phyloP scores from a whole-genome alignment of 2,888 invertebrate species.

The Sesamia inferens region DNA sequence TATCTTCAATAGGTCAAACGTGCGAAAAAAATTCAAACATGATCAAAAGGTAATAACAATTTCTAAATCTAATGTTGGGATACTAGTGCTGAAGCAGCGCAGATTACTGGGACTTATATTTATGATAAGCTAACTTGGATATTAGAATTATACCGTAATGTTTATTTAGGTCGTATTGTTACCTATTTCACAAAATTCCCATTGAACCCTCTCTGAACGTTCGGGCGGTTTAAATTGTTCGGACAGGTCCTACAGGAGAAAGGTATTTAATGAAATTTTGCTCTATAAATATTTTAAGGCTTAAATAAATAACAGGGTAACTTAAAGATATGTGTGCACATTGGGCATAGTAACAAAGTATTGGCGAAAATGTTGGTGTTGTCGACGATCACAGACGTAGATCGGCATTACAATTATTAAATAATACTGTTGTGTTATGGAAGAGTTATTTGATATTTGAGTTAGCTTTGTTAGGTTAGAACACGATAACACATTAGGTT shows the following conservation, averaged over 20 bases:
- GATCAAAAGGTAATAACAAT: conserved; percentile 54
- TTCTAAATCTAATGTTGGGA: conserved; percentile 51
- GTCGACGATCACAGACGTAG: not conserved
- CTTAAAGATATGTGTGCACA: conserved; percentile 17
- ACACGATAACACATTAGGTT: too few species aligned
- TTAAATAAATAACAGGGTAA: conserved; percentile 38
- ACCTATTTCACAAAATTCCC: conserved; percentile 57
- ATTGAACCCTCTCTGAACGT: conserved; percentile 44
- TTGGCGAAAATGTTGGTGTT: conserved; percentile 3
- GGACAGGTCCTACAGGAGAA: conserved; percentile 18
- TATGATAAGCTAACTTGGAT: conserved; percentile 61
- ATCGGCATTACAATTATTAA: not conserved
- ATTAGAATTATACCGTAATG: conserved; percentile 61
- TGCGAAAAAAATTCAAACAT: conserved; percentile 45
- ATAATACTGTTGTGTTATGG: not conserved
- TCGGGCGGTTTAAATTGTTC: conserved; percentile 47
- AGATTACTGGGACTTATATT: conserved; percentile 62
- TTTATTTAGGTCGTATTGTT: conserved; percentile 63
- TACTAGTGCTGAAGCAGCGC: conserved; percentile 53
- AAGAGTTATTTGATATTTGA: not conserved
- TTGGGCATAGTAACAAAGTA: conserved; percentile 10
- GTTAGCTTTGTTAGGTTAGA: too few species aligned
- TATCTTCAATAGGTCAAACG: conserved; percentile 5
- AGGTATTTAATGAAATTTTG: conserved; percentile 42
- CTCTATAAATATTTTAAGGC: conserved; percentile 40